A percentile compares a stretch with the other conserved stretches of the same genome.
These are phyloP conservation scores for Notarius quadriscutis DNA, from an alignment of 2,113 vertebrate species.

Conservation along the genomic window DNA sequence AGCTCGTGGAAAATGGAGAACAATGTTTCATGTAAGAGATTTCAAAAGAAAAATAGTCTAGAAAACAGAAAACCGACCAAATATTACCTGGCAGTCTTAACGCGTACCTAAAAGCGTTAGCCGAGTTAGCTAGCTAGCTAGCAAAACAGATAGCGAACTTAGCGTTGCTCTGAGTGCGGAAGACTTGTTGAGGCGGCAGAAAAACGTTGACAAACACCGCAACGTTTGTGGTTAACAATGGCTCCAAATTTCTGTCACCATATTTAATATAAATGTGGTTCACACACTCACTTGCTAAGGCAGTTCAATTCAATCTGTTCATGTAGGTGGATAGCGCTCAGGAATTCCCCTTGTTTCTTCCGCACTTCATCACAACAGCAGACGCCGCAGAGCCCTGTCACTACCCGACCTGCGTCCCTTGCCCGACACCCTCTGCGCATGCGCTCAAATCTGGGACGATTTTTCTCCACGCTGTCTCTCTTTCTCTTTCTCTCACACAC, in stretches of 20 bases:
- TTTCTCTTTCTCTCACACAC: too few relatives aligned
- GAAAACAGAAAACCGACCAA: not conserved
- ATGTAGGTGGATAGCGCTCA: constrained; percentile 40
- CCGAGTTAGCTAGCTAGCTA: constrained; percentile 43
- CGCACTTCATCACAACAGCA: constrained; percentile 55
- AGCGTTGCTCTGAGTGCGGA: constrained; percentile 23
- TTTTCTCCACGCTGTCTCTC: not conserved
- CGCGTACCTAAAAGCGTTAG: not conserved
- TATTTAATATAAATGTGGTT: not conserved
- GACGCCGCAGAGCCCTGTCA: constrained; percentile 21
- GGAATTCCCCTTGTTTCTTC: constrained; percentile 68
- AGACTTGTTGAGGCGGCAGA: constrained; percentile 33
- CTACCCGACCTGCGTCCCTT: constrained; percentile 9
- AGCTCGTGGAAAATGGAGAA: not conserved
- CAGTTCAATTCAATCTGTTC: constrained; percentile 18
- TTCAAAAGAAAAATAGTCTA: not conserved
- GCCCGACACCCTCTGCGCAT: not conserved
- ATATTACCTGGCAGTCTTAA: not conserved
- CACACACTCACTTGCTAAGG: not conserved
- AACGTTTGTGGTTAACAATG: not conserved
- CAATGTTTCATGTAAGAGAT: too few relatives aligned
- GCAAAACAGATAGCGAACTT: constrained; percentile 39
- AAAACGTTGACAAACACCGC: constrained; percentile 12
- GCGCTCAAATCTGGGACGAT: not conserved
- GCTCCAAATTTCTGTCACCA: constrained; percentile 2